These are phyloP conservation scores for Dolichallabes microphthalmus DNA, from an alignment of 2,113 vertebrate species.

Conservation along the genomic window DNA sequence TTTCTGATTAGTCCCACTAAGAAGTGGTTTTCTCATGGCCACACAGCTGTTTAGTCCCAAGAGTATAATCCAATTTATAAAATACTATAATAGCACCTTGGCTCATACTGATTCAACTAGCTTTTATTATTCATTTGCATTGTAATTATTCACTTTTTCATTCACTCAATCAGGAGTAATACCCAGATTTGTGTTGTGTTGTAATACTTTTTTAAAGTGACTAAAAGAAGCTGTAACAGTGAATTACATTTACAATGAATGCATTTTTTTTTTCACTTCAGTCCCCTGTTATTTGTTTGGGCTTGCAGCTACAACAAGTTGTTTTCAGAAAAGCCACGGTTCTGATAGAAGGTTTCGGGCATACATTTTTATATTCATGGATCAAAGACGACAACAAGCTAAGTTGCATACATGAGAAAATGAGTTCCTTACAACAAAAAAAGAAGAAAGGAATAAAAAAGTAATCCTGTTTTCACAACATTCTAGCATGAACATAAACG, in stretches of 20 bases:
- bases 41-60: too few relatives aligned
- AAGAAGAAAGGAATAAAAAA: background rate
- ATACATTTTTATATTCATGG: conserved; percentile 13
- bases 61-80: too few relatives aligned
- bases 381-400: background rate
- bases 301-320: conserved; percentile 4
- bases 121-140: too few relatives aligned
- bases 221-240: background rate
- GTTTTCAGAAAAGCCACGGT: background rate
- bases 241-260: background rate
- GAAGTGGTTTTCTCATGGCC: too few relatives aligned
- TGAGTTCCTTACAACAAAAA: background rate
- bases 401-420: conserved; percentile 7
- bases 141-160: conserved; percentile 39
- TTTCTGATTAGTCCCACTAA: too few relatives aligned
- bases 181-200: background rate
- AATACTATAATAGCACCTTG: too few relatives aligned
- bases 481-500: background rate
- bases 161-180: background rate
- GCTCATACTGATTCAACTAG: too few relatives aligned
- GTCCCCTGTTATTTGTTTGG: conserved; percentile 10
- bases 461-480: background rate
- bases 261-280: background rate
- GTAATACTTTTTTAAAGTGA: background rate
- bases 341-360: background rate